Percentiles rank a stretch among this genome's conserved stretches.
Conservation (phyloP, 2,113 vertebrate species). For the Ammospiza nelsoni region DNA sequence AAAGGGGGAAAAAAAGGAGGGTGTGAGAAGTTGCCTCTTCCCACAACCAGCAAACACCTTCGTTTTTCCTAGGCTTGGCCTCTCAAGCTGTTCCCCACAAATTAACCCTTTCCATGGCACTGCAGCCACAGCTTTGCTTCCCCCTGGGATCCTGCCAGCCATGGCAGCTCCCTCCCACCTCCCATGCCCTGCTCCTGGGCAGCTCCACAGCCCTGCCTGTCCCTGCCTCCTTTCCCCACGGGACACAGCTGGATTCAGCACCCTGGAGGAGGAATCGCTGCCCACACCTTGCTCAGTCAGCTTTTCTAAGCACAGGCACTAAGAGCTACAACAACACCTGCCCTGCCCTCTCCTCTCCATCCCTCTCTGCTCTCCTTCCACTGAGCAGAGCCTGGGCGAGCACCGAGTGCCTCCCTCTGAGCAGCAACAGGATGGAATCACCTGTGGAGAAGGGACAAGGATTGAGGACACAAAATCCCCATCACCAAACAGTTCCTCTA, state of each 20-base stretch:
- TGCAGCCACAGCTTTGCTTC: neutral
- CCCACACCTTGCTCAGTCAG: neutral
- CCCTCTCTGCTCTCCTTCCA: neutral
- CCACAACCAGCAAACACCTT: neutral
- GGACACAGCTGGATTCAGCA: neutral
- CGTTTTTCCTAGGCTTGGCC: neutral
- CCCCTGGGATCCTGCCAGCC: neutral
- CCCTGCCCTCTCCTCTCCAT: neutral
- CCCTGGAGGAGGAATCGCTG: neutral
- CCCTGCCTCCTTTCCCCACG: neutral
- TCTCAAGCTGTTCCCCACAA: neutral
- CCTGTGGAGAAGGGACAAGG: neutral
- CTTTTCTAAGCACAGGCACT: neutral
- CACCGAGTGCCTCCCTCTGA: neutral
- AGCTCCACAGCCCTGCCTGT: neutral
- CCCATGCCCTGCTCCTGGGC: neutral
- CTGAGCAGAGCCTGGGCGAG: neutral
- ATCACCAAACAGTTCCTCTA: too few relatives aligned
- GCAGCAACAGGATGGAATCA: neutral
- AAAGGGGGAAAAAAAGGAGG: accelerated
- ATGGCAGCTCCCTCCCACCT: neutral
- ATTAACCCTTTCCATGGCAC: neutral
- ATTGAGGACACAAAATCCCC: too few relatives aligned
- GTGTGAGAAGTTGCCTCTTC: neutral
- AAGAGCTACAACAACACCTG: neutral